Conservation (phyloP, 2,888 invertebrate species). For the Drosophila mulleri region DNA sequence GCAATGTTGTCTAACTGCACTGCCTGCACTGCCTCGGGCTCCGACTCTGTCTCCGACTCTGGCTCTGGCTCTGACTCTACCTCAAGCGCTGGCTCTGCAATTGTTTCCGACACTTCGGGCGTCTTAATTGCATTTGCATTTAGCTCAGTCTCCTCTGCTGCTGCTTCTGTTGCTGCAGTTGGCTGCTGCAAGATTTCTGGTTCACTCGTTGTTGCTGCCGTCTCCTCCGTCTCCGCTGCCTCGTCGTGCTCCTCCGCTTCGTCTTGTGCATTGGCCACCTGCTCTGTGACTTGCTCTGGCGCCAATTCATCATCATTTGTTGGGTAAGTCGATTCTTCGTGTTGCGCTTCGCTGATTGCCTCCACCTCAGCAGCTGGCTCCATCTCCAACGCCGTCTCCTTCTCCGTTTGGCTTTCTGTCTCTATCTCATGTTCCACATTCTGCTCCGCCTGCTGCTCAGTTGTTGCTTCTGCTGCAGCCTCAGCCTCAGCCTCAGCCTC, state of each 20-base stretch:
- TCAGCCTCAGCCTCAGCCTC: background rate
- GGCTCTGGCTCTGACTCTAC: background rate
- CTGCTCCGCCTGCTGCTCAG: conserved; percentile 26
- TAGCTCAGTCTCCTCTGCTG: conserved; percentile 37
- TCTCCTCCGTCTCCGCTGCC: conserved; percentile 8
- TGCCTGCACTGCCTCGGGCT: background rate
- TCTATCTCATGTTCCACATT: conserved; percentile 33
- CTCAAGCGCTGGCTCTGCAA: conserved; percentile 27
- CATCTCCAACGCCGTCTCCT: conserved; percentile 2
- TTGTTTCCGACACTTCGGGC: conserved; percentile 76
- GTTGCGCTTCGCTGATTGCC: conserved; percentile 71
- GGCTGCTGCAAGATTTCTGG: conserved; percentile 34
- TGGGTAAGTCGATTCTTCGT: conserved; percentile 76
- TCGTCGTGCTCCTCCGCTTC: conserved; percentile 9
- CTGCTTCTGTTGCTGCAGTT: background rate
- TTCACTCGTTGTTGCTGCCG: conserved; percentile 38
- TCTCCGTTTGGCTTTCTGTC: conserved; percentile 19
- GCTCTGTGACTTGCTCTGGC: conserved; percentile 58
- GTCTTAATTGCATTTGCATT: conserved; percentile 79
- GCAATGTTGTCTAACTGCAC: conserved; percentile 39
- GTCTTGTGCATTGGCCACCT: conserved; percentile 17
- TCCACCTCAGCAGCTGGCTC: conserved; percentile 30
- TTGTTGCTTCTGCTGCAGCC: conserved; percentile 18
- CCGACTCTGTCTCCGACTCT: background rate
- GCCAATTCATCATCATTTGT: conserved; percentile 81